These are phyloP conservation scores for Nibea coibor DNA, from an alignment of 2,113 vertebrate genomes.

Conservation along the genomic window DNA sequence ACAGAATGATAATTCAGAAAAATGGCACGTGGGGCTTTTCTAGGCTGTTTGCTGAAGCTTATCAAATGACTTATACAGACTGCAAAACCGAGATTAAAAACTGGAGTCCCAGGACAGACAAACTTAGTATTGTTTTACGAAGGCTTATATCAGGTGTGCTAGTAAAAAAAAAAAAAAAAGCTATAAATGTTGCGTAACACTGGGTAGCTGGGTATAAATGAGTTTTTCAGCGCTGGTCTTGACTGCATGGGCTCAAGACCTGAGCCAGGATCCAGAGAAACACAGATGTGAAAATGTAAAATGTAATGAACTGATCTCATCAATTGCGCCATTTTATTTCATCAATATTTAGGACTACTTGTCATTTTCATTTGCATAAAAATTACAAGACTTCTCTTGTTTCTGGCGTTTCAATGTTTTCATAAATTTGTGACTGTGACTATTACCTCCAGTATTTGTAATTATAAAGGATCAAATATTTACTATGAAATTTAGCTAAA, in stretches of 20 bases:
- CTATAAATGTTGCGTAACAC: background rate
- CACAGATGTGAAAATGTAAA: background rate
- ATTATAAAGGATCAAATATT: background rate
- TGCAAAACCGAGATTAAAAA: constrained; percentile 28
- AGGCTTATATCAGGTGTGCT: background rate
- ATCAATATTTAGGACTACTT: background rate
- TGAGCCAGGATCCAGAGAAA: background rate
- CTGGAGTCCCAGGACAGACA: background rate
- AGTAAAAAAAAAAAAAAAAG: background rate
- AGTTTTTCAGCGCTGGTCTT: background rate
- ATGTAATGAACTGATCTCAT: background rate
- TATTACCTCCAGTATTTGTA: background rate
- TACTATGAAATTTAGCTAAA: constrained; percentile 24
- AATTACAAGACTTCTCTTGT: background rate
- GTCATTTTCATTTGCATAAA: background rate
- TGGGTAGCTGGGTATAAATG: background rate
- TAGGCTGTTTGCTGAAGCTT: constrained; percentile 34
- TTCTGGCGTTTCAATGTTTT: background rate
- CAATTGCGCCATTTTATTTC: background rate
- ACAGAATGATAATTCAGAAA: constrained; percentile 51
- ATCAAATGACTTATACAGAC: constrained; percentile 43
- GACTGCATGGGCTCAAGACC: background rate
- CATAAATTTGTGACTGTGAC: background rate
- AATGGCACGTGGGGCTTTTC: constrained; percentile 17
- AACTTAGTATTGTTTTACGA: background rate